Conservation (phyloP, 2,113 vertebrate species). For the Brevimyrus niger region DNA sequence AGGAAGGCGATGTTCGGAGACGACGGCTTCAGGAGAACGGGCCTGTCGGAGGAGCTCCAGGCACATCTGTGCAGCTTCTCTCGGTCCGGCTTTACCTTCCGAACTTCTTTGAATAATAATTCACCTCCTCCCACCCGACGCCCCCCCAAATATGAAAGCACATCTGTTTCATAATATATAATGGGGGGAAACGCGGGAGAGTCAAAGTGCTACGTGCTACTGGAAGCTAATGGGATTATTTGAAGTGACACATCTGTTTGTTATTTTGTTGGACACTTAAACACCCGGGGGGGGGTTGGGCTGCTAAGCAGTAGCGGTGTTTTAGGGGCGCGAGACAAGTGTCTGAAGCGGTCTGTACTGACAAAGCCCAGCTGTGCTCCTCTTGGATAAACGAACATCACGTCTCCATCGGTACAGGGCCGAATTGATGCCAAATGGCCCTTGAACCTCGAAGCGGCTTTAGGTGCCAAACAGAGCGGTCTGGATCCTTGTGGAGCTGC, state of each 20-base stretch:
- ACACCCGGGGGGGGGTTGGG: neutral
- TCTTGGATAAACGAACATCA: neutral
- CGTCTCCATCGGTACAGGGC: neutral
- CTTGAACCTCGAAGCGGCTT: slow-evolving; percentile 45
- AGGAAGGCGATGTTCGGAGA: neutral
- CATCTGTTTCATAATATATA: slow-evolving; percentile 26
- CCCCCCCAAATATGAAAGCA: neutral
- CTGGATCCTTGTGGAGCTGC: neutral
- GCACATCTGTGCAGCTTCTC: neutral
- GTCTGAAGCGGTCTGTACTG: neutral
- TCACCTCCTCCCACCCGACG: neutral
- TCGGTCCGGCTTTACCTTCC: neutral
- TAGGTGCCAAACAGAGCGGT: neutral
- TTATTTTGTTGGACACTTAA: slow-evolving; percentile 33
- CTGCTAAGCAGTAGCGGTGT: slow-evolving; percentile 16
- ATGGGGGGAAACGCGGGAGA: neutral
- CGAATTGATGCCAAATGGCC: slow-evolving; percentile 35
- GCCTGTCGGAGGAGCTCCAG: neutral
- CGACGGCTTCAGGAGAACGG: neutral
- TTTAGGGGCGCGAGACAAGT: slow-evolving; percentile 12
- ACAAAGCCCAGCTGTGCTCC: neutral
- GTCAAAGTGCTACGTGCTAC: slow-evolving; percentile 10
- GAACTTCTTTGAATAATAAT: neutral
- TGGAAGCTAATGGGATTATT: slow-evolving; percentile 18
- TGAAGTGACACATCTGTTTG: slow-evolving; percentile 34